Percentiles rank a stretch among this genome's conserved stretches.
phyloP scores from a whole-genome alignment of 2,113 vertebrate genomes.

The Trichechus manatus region DNA sequence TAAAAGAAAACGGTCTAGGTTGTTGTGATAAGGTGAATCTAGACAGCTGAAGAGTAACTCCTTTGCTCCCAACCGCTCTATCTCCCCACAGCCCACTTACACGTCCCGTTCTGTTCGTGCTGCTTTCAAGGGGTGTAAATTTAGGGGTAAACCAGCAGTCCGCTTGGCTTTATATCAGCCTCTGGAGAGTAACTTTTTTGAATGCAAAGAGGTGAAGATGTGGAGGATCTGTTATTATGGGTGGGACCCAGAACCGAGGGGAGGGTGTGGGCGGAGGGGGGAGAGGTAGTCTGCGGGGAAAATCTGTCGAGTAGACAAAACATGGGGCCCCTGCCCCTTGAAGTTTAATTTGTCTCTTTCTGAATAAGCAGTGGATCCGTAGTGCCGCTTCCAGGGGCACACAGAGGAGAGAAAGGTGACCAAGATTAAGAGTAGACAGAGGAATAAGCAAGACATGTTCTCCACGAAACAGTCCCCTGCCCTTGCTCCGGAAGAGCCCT shows the following conservation, averaged over 20 bases:
- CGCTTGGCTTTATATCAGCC: background rate
- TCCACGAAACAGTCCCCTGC: constrained; percentile 83
- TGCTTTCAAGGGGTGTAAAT: background rate
- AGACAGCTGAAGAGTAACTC: background rate
- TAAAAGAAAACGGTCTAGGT: background rate
- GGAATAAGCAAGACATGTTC: constrained; percentile 79
- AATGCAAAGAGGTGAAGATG: constrained; percentile 38
- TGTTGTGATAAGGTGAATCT: background rate
- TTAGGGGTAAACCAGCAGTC: background rate
- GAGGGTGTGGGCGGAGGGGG: background rate
- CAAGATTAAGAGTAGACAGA: background rate
- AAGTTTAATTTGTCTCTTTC: constrained; percentile 47
- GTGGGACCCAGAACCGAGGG: constrained; percentile 66
- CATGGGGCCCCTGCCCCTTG: constrained; percentile 41
- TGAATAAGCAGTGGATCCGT: constrained; percentile 34
- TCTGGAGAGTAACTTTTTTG: background rate
- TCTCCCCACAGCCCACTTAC: background rate
- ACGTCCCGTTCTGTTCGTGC: background rate
- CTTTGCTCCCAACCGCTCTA: background rate
- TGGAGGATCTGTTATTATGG: constrained; percentile 41
- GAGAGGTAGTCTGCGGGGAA: constrained; percentile 80
- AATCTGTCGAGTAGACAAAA: constrained; percentile 67
- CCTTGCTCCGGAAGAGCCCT: constrained; percentile 82
- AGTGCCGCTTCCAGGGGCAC: background rate
- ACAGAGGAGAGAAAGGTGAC: background rate